Conservation (phyloP, 1,140 invertebrate genomes). For the Oedothorax gibbosus region DNA sequence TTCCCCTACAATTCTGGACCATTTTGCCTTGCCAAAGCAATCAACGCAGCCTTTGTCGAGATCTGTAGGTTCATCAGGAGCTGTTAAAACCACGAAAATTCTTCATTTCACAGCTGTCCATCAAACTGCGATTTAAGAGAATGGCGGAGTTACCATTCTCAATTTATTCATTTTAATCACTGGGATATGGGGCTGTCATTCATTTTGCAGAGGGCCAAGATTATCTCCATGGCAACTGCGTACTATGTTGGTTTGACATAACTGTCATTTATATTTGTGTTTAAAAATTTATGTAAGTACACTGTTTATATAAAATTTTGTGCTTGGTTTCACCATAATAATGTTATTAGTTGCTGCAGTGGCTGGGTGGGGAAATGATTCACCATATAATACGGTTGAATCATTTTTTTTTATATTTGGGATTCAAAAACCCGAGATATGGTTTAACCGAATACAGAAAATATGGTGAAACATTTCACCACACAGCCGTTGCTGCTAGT, state of each 20-base stretch:
- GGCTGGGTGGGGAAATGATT: no score
- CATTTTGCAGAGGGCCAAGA: constrained; percentile 49
- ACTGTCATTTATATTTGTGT: no score
- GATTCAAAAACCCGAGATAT: no score
- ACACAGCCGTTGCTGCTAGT: no score
- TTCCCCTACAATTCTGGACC: constrained; percentile 21
- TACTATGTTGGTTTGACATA: not conserved
- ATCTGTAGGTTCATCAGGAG: constrained; percentile 42
- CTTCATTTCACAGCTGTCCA: constrained; percentile 55
- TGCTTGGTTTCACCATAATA: no score
- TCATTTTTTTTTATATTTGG: no score
- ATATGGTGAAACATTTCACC: no score
- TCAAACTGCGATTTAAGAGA: constrained; percentile 48
- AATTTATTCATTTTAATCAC: constrained; percentile 61
- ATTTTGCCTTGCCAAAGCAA: constrained; percentile 39
- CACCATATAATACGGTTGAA: no score
- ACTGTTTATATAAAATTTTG: no score
- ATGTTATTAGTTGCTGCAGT: no score
- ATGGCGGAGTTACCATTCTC: constrained; percentile 55
- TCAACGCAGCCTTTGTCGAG: constrained; percentile 45
- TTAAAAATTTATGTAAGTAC: no score
- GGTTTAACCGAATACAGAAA: no score
- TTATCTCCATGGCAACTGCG: constrained; percentile 59
- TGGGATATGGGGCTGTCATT: constrained; percentile 58
- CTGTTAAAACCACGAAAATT: constrained; percentile 33